These are phyloP conservation scores for Orchestia grillus DNA, from an alignment of 1,140 invertebrate species.

Conservation along the genomic window DNA sequence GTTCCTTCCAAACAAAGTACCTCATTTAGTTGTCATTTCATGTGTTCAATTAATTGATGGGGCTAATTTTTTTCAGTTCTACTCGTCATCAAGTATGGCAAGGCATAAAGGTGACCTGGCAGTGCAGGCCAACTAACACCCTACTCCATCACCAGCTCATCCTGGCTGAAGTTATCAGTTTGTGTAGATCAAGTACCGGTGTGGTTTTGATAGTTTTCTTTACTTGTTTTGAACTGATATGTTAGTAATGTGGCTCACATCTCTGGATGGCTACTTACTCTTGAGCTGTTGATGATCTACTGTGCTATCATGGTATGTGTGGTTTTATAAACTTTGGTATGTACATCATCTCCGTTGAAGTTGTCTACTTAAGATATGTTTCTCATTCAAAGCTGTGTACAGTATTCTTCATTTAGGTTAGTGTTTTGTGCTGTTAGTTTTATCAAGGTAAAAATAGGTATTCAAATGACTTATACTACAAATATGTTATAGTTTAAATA, in stretches of 20 bases:
- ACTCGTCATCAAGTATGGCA: constrained; percentile 8
- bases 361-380: neutral
- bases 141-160: neutral
- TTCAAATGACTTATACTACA: neutral
- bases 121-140: neutral
- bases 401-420: neutral
- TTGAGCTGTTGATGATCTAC: neutral
- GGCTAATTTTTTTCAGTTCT: neutral
- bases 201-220: neutral
- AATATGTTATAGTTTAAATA: neutral
- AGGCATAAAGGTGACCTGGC: neutral
- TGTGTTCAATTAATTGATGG: neutral
- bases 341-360: neutral
- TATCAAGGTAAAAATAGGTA: neutral
- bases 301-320: neutral
- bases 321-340: neutral
- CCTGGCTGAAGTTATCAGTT: neutral
- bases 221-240: neutral
- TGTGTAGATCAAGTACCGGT: neutral
- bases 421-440: neutral
- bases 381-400: neutral
- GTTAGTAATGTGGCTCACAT: neutral
- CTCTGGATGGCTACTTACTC: neutral
- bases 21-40: neutral
- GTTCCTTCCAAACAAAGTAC: neutral